Evolutionary conservation across 2,113 vertebrate genomes (phyloP).

Genomic region (Romanogobio albipinnatus): DNA sequence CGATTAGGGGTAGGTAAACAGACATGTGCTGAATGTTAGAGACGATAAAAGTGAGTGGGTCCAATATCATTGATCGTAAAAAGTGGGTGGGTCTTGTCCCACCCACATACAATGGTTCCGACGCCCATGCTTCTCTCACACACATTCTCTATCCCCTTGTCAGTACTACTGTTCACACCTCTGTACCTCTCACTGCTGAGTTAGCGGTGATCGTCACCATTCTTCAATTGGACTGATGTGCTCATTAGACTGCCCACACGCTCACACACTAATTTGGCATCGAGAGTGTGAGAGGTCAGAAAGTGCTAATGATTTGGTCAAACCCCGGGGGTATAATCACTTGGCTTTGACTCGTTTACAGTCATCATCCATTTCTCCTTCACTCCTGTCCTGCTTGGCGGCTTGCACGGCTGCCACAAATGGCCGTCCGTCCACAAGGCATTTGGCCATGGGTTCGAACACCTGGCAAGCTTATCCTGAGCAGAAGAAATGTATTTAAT

Average conservation of each 20-base stretch:
- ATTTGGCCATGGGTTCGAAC: constrained; percentile 46
- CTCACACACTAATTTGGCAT: constrained; percentile 37
- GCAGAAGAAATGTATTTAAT: constrained; percentile 44
- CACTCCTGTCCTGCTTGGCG: neutral
- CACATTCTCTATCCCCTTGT: constrained; percentile 21
- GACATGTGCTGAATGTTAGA: too few relatives aligned
- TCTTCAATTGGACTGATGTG: constrained; percentile 45
- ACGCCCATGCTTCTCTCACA: neutral
- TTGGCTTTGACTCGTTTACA: constrained; percentile 39
- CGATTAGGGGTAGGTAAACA: too few relatives aligned
- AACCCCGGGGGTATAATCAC: constrained; percentile 45
- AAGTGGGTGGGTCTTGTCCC: too few relatives aligned
- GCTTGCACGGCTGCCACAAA: constrained; percentile 1
- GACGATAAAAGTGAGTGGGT: too few relatives aligned
- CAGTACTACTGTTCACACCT: constrained; percentile 31
- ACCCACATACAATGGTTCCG: too few relatives aligned
- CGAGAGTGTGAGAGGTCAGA: constrained; percentile 28
- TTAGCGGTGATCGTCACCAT: constrained; percentile 41
- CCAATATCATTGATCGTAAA: too few relatives aligned
- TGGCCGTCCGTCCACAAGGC: neutral
- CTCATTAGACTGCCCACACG: constrained; percentile 42
- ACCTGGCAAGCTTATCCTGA: constrained; percentile 24
- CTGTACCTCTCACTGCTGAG: constrained; percentile 48
- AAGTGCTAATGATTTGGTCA: constrained; percentile 42
- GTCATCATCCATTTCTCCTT: constrained; percentile 33